phyloP scores from a whole-genome alignment of 2,888 invertebrate species.

The Megastigmus dorsalis region DNA sequence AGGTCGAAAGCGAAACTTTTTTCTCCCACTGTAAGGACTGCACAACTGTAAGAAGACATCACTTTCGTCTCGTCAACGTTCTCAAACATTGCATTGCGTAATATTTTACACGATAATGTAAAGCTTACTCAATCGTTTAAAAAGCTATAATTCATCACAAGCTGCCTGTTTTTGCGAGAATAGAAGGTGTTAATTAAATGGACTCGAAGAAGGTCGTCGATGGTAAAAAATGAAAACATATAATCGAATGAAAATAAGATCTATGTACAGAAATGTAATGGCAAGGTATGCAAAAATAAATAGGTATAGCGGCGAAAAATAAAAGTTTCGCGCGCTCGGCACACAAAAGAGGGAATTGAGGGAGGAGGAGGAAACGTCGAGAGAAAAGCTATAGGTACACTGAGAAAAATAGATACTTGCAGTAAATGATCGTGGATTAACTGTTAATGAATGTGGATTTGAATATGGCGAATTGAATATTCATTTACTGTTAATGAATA shows the following conservation, averaged over 20 bases:
- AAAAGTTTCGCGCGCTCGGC: too few relatives aligned
- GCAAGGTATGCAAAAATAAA: too few relatives aligned
- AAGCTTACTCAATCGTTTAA: slow-evolving; percentile 37
- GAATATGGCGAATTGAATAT: too few relatives aligned
- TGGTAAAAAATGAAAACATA: neutral
- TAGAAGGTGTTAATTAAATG: slow-evolving; percentile 39
- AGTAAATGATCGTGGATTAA: too few relatives aligned
- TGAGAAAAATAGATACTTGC: too few relatives aligned
- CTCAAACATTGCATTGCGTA: slow-evolving; percentile 23
- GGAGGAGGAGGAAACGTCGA: slow-evolving; percentile 2
- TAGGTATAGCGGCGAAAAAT: too few relatives aligned
- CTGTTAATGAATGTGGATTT: too few relatives aligned
- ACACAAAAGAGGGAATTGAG: too few relatives aligned
- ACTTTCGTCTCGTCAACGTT: slow-evolving; percentile 28
- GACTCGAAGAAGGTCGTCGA: too few relatives aligned
- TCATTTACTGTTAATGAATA: too few relatives aligned
- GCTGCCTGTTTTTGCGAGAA: slow-evolving; percentile 43
- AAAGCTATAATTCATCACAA: slow-evolving; percentile 45
- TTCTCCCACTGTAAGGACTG: slow-evolving; percentile 22
- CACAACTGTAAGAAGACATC: slow-evolving; percentile 39
- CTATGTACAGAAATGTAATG: too few relatives aligned
- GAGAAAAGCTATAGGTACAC: too few relatives aligned
- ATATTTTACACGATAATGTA: slow-evolving; percentile 20
- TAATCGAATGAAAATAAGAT: neutral
- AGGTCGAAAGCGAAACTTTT: slow-evolving; percentile 41